Base-by-base conservation (phyloP, 2,797 vertebrate genomes). In the Rhinoraja longicauda region DNA sequence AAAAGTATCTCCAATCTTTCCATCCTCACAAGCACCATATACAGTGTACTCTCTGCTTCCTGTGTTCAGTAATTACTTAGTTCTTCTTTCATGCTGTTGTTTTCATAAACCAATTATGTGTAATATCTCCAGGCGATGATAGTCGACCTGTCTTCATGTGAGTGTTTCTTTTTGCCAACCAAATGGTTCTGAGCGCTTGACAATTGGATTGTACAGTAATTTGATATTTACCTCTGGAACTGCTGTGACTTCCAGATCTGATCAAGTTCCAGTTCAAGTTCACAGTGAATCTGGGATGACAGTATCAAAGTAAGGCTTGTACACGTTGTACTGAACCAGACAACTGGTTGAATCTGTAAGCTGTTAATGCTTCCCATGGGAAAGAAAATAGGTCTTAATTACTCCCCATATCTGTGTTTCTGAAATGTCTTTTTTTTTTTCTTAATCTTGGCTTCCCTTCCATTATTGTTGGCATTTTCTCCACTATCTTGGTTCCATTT, bases 81-180 rank as follows among this genome's bases (percentile, higher is more conserved):
- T 79, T 26, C 32, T 26, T 64, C 96, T 98, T 98, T 98, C 97
- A 98, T 98, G 98, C 96, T 95, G 96, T 96, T 94, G 96, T 96
- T 96, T 96, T 95, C 93, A 95, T 93, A 94, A 95, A 95, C 96
- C 97, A 97, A 97, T 97, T 96, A 96, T 95, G 93, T 94, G 95
- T 96, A 95, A 97, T 97, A 97, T 96, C 95, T 94, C 93, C 94
- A 94, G 59, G 93, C 13, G 98, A 97, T 98, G 98, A 99, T 97
- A 98, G 97, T 95, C 62, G 15, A 45, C 93, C 95, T 95, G 96
- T 96, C 96, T 95, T 96, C 96, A 94, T 94, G 92, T 95, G 95
- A 95, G 94, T 98, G 96, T 94, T 95, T 45, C 53, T 53, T 53
- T 94, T 98, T 98, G 97, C 97, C 94, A 93, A 94, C 95, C 96